Base-by-base conservation (phyloP, 2,888 invertebrate species). In the Cyrtodaria siliqua region DNA sequence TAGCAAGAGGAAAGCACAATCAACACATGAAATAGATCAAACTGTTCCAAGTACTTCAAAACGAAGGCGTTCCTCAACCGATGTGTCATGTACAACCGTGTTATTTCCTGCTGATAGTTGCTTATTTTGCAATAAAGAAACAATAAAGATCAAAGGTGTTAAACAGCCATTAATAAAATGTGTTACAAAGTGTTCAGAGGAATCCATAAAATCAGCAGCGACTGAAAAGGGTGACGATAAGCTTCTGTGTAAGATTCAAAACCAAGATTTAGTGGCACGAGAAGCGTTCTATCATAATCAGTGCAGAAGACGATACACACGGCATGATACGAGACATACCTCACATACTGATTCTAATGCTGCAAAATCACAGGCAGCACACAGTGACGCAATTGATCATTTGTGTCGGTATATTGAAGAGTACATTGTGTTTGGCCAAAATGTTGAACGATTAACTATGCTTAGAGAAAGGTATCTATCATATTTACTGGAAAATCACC, bases 371-470 rank as follows among this genome's bases (percentile, higher is more conserved):
- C n/a, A n/a, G n/a, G n/a, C n/a, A n/a, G n/a, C n/a, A n/a, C n/a
- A n/a, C n/a, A n/a, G n/a, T n/a, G n/a, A n/a, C n/a, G n/a, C n/a
- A n/a, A n/a, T n/a, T n/a, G n/a, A n/a, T n/a, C n/a, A n/a, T n/a
- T n/a, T n/a, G n/a, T n/a, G n/a, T n/a, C n/a, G n/a, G n/a, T n/a
- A n/a, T n/a, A n/a, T n/a, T n/a, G n/a, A n/a, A n/a, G n/a, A n/a
- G n/a, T n/a, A n/a, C n/a, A n/a, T n/a, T n/a, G n/a, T n/a, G n/a
- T n/a, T n/a, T n/a, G n/a, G n/a, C n/a, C n/a, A 60, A 44, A 71
- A 63, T 29, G 55, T 70, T 18, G 66, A 66, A 66, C 27, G 79
- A 40, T 6, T 79, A 29, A 66, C 64, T 14, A 73, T 76, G 67
- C 33, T 76, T 20, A 18, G 38, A 18, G 76, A 70, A 23, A 29